These are phyloP conservation scores for Pomatorhinus ruficollis DNA, from an alignment of 2,113 vertebrate genomes.

Conservation along the genomic window DNA sequence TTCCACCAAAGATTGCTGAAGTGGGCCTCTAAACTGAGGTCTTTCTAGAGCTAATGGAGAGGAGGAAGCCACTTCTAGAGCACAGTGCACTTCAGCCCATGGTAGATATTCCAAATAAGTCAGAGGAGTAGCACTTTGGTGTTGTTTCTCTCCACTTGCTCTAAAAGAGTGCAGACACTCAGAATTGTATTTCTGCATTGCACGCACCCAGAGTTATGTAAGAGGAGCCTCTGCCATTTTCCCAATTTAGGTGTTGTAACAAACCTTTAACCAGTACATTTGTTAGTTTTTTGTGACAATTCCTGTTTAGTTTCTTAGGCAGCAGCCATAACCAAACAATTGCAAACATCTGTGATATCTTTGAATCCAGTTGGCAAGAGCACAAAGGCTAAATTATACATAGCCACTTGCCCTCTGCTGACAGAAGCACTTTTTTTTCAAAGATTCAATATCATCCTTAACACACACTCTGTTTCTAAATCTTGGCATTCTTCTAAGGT, in stretches of 20 bases:
- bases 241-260: not conserved
- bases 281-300: not conserved
- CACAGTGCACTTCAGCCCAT: not conserved
- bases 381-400: not conserved
- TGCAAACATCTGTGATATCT: slow-evolving; percentile 6
- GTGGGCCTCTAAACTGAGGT: not conserved
- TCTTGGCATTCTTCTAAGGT: not conserved
- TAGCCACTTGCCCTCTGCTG: not conserved
- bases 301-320: slow-evolving; percentile 19
- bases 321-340: not conserved
- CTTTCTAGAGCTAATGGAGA: not conserved
- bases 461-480: not conserved
- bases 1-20: not conserved
- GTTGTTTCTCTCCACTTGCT: not conserved
- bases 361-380: not conserved
- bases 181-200: not conserved
- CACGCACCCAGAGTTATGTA: not conserved
- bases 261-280: not conserved
- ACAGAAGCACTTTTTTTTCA: not conserved
- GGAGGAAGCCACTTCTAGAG: not conserved
- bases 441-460: not conserved
- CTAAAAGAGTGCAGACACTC: not conserved
- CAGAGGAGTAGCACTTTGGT: not conserved
- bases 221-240: not conserved
- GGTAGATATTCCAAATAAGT: not conserved